phyloP scores from a whole-genome alignment of 2,797 vertebrate genomes.

The Holocentrus rufus region DNA sequence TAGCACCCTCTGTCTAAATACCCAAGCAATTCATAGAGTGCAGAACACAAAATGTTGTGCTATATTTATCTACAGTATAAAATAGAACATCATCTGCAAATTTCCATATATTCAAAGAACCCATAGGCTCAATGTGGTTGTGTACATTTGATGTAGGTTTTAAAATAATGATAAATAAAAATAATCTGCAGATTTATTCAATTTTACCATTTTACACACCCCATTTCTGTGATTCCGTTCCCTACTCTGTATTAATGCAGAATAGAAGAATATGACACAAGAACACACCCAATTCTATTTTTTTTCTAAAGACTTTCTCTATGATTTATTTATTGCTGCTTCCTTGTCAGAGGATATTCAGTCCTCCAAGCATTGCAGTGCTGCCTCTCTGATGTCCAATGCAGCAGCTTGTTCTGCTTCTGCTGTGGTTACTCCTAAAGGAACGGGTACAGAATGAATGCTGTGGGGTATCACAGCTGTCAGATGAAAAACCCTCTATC shows the following conservation, averaged over 20 bases:
- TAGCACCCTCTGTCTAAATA: too few relatives aligned
- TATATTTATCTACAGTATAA: constrained; percentile 13
- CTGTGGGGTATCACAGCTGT: constrained; percentile 34
- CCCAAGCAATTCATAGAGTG: too few relatives aligned
- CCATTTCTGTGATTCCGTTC: constrained; percentile 30
- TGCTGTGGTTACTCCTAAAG: constrained; percentile 44
- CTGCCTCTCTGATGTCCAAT: constrained; percentile 59
- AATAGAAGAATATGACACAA: constrained; percentile 23
- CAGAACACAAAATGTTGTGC: neutral
- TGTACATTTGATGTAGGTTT: constrained; percentile 62
- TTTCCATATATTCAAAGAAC: constrained; percentile 29
- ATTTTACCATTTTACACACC: constrained; percentile 37
- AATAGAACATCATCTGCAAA: constrained; percentile 12
- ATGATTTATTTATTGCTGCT: constrained; percentile 76
- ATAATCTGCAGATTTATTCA: constrained; percentile 35
- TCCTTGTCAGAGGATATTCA: constrained; percentile 50
- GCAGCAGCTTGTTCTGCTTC: constrained; percentile 32
- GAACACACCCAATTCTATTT: constrained; percentile 24
- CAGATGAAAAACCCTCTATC: constrained; percentile 11
- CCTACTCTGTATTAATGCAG: constrained; percentile 54
- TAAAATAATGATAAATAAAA: constrained; percentile 47
- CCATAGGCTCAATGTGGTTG: constrained; percentile 36
- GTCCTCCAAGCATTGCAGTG: constrained; percentile 50
- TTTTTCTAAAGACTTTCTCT: constrained; percentile 65
- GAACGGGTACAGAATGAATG: constrained; percentile 32